Conservation (phyloP, 2,888 invertebrate genomes). For the Epistrophe grossulariae region DNA sequence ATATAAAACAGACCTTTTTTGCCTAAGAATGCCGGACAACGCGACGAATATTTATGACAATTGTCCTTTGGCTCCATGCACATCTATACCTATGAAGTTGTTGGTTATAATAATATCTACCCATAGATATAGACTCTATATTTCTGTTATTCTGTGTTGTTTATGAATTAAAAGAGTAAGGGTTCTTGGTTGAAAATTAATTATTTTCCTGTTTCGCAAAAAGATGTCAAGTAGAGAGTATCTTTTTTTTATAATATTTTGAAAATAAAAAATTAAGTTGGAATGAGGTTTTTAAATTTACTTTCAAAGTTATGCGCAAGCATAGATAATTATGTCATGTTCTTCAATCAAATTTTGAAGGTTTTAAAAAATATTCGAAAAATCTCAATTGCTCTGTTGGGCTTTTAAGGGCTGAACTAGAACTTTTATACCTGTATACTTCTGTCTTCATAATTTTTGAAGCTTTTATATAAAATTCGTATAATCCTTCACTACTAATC, state of each 20-base stretch:
- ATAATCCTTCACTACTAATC: too few species aligned
- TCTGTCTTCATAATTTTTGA: too few species aligned
- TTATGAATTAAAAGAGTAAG: constrained; percentile 1
- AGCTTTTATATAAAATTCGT: too few species aligned
- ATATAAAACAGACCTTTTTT: constrained; percentile 42
- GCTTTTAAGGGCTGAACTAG: too few species aligned
- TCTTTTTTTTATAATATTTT: neutral
- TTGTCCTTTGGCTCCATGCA: constrained; percentile 30
- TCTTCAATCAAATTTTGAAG: too few species aligned
- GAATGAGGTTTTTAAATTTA: neutral
- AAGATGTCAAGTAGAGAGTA: constrained; percentile 46
- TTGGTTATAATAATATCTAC: neutral
- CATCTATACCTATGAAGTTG: neutral
- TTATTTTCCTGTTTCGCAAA: constrained; percentile 42
- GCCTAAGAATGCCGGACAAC: neutral
- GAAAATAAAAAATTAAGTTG: neutral
- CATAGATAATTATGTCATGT: too few species aligned
- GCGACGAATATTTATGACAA: constrained; percentile 39
- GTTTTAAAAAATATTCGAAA: too few species aligned
- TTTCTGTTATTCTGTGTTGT: neutral
- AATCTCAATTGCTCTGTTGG: too few species aligned
- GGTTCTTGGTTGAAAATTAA: constrained; percentile 26
- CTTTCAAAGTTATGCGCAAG: neutral
- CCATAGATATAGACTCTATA: neutral
- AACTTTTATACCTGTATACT: too few species aligned